Evolutionary conservation across 1,140 invertebrate species (phyloP).

Genomic region (Pogonus chalceus): DNA sequence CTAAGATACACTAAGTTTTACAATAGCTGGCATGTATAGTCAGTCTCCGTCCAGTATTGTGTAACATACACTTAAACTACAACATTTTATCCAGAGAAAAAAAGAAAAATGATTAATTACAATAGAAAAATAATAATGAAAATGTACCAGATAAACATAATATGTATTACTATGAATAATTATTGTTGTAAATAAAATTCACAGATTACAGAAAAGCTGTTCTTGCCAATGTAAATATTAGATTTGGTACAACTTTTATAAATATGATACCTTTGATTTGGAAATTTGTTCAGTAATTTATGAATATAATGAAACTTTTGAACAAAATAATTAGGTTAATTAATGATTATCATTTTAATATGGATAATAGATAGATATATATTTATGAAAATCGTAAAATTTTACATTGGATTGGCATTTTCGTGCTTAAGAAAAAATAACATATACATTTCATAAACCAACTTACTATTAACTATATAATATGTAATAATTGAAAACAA

Average conservation of each 20-base stretch:
- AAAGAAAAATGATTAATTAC: slow-evolving; percentile 16
- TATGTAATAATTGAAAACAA: slow-evolving; percentile 3
- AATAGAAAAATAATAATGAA: slow-evolving; percentile 16
- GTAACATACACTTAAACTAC: slow-evolving; percentile 32
- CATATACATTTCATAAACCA: slow-evolving; percentile 2
- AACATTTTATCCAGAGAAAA: slow-evolving; percentile 5
- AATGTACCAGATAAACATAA: slow-evolving; percentile 22
- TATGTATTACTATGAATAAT: slow-evolving; percentile 16
- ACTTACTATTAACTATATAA: slow-evolving; percentile 7
- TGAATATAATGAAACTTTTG: too few species aligned
- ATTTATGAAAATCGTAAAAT: too few species aligned
- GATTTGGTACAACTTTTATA: too few species aligned
- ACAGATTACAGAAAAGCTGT: slow-evolving; percentile 4
- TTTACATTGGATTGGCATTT: not conserved
- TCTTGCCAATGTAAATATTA: not conserved
- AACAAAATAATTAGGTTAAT: too few species aligned
- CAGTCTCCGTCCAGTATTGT: slow-evolving; percentile 33
- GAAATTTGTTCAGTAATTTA: too few species aligned
- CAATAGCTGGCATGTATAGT: slow-evolving; percentile 33
- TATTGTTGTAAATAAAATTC: slow-evolving; percentile 4
- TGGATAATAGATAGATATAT: too few species aligned
- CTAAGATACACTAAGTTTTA: slow-evolving; percentile 27
- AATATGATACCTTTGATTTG: too few species aligned
- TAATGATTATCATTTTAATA: too few species aligned
- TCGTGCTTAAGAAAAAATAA: not conserved